A percentile compares a stretch with the other conserved stretches of the same genome.
Evolutionary conservation across 2,113 vertebrate genomes (phyloP).

Genomic region (Caracal caracal): DNA sequence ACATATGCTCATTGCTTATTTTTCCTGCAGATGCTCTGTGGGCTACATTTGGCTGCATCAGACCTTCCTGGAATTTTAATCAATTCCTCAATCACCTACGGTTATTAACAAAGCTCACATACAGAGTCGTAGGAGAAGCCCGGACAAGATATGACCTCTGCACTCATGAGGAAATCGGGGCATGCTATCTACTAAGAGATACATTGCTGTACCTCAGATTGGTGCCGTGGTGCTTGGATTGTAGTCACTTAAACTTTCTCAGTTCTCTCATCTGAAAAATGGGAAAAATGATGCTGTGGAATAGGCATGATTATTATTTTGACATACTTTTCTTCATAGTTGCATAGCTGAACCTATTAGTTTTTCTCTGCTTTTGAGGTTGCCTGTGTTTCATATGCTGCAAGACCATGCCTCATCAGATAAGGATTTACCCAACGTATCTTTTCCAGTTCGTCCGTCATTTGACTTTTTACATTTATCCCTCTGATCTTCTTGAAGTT

Average conservation of each 20-base stretch:
- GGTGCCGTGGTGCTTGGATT: not conserved
- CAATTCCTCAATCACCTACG: not conserved
- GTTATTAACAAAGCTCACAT: not conserved
- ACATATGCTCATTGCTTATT: not conserved
- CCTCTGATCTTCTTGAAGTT: not conserved
- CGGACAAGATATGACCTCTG: not conserved
- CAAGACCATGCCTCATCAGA: not conserved
- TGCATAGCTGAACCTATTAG: not conserved
- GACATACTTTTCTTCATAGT: not conserved
- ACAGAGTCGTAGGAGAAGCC: not conserved
- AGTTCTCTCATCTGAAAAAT: not conserved
- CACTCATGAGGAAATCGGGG: not conserved
- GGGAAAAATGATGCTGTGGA: not conserved
- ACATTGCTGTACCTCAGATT: not conserved
- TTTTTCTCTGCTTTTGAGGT: not conserved
- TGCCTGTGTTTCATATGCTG: not conserved
- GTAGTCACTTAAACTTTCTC: not conserved
- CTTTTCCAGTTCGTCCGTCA: not conserved
- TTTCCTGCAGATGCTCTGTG: not conserved
- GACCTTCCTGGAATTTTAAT: conserved; percentile 15
- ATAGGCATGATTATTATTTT: not conserved
- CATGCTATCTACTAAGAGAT: not conserved
- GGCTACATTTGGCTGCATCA: not conserved
- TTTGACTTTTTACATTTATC: not conserved
- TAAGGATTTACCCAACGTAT: not conserved